Conservation (phyloP, 2,113 vertebrate genomes). For the Micronycteris hirsuta region DNA sequence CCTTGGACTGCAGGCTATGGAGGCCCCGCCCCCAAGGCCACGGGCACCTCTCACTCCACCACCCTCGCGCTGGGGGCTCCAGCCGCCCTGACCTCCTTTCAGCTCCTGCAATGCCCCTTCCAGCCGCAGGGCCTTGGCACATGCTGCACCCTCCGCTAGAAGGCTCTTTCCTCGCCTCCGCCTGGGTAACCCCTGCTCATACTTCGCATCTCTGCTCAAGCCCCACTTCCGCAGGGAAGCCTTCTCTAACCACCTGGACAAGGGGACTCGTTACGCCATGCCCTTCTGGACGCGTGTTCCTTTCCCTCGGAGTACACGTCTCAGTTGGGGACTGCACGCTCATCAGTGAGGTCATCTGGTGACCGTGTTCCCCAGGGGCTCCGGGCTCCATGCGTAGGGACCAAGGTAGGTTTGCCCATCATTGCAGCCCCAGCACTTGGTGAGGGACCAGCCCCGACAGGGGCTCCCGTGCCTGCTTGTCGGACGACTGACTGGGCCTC, state of each 20-base stretch:
- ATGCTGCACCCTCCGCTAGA: fast-evolving
- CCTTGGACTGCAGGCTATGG: fast-evolving
- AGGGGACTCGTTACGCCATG: background rate
- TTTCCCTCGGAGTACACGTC: fast-evolving
- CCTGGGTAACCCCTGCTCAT: background rate
- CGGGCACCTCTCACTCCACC: fast-evolving
- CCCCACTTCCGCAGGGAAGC: background rate
- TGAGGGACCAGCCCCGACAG: background rate
- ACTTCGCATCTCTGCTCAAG: background rate
- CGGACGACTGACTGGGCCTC: fast-evolving
- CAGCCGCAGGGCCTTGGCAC: background rate
- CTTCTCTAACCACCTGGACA: background rate
- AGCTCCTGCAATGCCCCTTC: background rate
- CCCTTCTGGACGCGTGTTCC: background rate
- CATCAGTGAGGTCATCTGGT: fast-evolving
- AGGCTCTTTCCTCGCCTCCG: background rate
- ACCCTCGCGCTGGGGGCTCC: fast-evolving
- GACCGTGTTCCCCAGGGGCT: fast-evolving
- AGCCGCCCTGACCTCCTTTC: background rate
- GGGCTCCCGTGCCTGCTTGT: fast-evolving
- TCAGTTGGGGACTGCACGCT: fast-evolving
- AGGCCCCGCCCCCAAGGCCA: too few species aligned
- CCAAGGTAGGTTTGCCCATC: background rate
- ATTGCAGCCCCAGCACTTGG: background rate
- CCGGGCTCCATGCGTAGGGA: background rate